Evolutionary conservation across 2,888 invertebrate species (phyloP), one percentile per base, ranked within the genome.

Genomic region (Epistrophe eligans): DNA sequence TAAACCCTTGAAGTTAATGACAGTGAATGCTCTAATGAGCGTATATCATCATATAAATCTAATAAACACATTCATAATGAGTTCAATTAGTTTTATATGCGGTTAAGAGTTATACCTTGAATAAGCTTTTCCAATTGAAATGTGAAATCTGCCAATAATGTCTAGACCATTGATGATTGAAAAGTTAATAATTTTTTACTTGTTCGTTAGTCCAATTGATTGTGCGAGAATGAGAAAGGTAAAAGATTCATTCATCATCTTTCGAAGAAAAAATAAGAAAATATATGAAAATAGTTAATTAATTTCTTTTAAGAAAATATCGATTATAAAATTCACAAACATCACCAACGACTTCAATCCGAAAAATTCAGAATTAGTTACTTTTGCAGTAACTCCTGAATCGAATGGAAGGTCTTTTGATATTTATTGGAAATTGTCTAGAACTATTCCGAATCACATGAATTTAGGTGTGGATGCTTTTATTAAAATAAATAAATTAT

Each of bases 351-450:
- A 24, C 2, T 70, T 40, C 40, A 70, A 70, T 35, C 11, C 24
- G 0, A 38, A 55, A 3, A 40, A 40, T 40, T 55, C 40, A 4
- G 55, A 70, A 4, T 8, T 55, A 7, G 9, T 55, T 7, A 40
- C 40, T 28, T 40, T 70, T n/a, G 40, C 1, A 7, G 4, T 70
- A 11, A 28, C 55, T 8, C 55, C 70, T 4, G 5, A 70, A 8
- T 70, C 40, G 10, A 70, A 55, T 10, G 55, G 28, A 9, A 19
- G 11, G 7, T 50, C 70, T n/a, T 70, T 70, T 9, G 70, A 70
- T 17, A 5, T 70, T 4, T 15, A 13, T 0, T 70, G 70, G 70
- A 70, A 55, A 1, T n/a, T 48, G 0, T 40, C 55, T 3, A 10
- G 19, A 28, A 10, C 10, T 11, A 70, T 70, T 10, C 15, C 11